Evolutionary conservation across 2,113 vertebrate species (phyloP), one percentile per base, ranked within the genome.

Genomic region (Stegastes partitus): DNA sequence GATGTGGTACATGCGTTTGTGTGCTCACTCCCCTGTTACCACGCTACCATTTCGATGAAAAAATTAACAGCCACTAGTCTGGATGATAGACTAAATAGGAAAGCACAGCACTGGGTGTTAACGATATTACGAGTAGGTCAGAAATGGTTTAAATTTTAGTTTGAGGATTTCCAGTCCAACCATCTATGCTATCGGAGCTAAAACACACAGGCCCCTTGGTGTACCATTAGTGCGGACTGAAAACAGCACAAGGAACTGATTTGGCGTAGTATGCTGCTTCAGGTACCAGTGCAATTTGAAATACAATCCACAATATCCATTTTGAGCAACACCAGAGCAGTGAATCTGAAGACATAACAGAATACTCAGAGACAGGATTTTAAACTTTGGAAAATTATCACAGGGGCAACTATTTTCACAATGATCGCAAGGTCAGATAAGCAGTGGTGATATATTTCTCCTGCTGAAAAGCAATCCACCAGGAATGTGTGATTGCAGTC

Each of bases 21-120:
- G 45, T 23, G 42, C 25, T 26, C 28, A 62, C 65, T 80, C 21
- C 3, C 12, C 54, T 66, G 19, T 22, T 25, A 39, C n/a, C 54
- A 56, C 57, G 47, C 19, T 9, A 28, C 19, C 49, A 28, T 73
- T 74, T 69, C 64, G 22, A 57, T 37, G 57, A 55, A 65, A 74
- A 65, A 14, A 5, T 10, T 28, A 50, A 53, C 28, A 72, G 10
- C 23, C 22, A 12, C 44, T 19, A 22, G 28, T 55, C 64, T 74
- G 16, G 11, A 56, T 11, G 34, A 11, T 7, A 37, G n/a, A 39
- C 58, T 70, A 8, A 50, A 54, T 44, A 39, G 58, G 9, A 45
- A 42, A 47, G 14, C 50, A 68, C 45, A 59, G 37, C 11, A n/a
- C 0, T 31, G 11, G 26, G 23, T 45, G 0, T 22, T 74, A 2